Conservation (phyloP, 2,797 vertebrate species). For the Choloepus didactylus region DNA sequence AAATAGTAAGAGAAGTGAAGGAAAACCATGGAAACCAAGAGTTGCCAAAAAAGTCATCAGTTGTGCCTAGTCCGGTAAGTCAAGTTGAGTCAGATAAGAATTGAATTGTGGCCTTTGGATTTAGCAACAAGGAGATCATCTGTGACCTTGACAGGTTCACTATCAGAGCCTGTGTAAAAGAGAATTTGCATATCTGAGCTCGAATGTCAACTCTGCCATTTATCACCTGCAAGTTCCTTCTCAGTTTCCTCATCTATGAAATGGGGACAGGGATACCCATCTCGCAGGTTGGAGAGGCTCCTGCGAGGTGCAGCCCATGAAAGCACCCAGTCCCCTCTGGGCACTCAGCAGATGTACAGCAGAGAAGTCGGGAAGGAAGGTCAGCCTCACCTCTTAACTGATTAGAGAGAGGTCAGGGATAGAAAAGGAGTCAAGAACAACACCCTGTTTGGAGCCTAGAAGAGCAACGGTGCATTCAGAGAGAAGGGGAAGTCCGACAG, state of each 20-base stretch:
- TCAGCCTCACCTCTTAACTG: not conserved
- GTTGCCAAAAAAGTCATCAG: not conserved
- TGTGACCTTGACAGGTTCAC: not conserved
- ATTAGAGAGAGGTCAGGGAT: accelerated
- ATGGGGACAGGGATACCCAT: not conserved
- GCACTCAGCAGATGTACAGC: not conserved
- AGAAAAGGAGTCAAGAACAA: not conserved
- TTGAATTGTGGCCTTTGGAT: not conserved
- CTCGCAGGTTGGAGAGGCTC: not conserved
- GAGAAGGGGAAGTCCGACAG: accelerated
- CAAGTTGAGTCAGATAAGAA: not conserved
- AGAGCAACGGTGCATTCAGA: not conserved
- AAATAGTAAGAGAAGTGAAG: not conserved
- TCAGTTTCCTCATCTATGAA: not conserved
- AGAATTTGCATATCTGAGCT: not conserved
- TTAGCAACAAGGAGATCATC: not conserved
- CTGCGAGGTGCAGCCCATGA: not conserved
- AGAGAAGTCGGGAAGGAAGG: not conserved
- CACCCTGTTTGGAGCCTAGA: not conserved
- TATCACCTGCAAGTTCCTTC: accelerated
- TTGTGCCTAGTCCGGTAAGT: not conserved
- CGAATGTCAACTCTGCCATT: accelerated
- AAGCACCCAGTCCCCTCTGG: not conserved
- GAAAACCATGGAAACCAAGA: not conserved
- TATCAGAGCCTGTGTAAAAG: not conserved